phyloP scores from a whole-genome alignment of 2,888 invertebrate species.

The Crepidodera aurea region DNA sequence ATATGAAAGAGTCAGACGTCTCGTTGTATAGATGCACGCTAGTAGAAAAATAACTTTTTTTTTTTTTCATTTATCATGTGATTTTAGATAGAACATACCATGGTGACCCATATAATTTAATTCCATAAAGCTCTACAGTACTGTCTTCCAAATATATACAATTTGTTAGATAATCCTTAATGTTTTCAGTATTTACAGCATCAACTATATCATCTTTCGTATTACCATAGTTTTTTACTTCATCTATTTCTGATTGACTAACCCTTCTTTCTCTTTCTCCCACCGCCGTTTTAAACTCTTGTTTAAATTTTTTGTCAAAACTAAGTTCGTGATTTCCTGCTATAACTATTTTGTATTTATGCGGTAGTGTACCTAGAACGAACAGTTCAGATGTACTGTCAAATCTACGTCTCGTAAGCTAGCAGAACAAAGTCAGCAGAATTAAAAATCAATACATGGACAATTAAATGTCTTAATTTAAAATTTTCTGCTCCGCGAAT shows the following conservation, averaged over 20 bases:
- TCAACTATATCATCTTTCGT: constrained; percentile 67
- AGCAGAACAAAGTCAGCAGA: too few relatives aligned
- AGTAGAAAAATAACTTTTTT: constrained; percentile 17
- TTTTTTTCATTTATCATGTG: neutral
- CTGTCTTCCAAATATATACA: constrained; percentile 81
- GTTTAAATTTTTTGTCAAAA: constrained; percentile 76
- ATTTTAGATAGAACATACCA: constrained; percentile 64
- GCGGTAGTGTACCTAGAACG: constrained; percentile 66
- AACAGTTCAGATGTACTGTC: too few relatives aligned
- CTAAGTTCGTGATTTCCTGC: constrained; percentile 88
- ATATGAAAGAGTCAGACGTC: too few relatives aligned
- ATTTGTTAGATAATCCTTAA: constrained; percentile 75
- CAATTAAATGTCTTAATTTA: too few relatives aligned
- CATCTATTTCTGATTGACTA: constrained; percentile 66
- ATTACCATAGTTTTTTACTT: constrained; percentile 72
- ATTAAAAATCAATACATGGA: too few relatives aligned
- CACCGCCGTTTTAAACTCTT: constrained; percentile 62
- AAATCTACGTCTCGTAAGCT: too few relatives aligned
- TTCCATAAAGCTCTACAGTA: constrained; percentile 71
- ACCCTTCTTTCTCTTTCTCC: constrained; percentile 58
- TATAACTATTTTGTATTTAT: constrained; percentile 82
- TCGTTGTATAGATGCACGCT: too few relatives aligned
- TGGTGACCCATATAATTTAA: constrained; percentile 83
- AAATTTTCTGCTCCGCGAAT: too few relatives aligned
- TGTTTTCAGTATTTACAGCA: constrained; percentile 71